Percentiles rank a stretch among this genome's conserved stretches.
Evolutionary conservation across 2,797 vertebrate genomes (phyloP).

Genomic region (Intellagama lesueurii): DNA sequence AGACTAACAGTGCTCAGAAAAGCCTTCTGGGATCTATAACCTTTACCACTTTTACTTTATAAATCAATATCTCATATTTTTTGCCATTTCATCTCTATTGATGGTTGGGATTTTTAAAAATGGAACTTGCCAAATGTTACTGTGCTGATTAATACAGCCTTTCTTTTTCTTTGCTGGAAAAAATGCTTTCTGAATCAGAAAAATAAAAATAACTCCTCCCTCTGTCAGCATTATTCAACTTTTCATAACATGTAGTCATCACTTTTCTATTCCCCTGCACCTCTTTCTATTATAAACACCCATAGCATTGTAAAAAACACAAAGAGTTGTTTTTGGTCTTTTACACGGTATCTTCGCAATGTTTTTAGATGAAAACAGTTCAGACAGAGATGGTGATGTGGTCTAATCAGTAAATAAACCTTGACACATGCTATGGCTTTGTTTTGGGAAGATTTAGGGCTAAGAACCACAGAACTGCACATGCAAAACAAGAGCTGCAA

Average conservation of each 20-base stretch:
- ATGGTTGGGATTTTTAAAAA: neutral
- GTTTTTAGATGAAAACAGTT: neutral
- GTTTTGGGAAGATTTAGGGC: neutral
- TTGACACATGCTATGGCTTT: neutral
- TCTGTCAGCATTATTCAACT: slow-evolving; percentile 15
- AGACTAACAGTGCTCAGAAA: neutral
- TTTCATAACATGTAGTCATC: neutral
- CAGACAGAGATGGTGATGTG: neutral
- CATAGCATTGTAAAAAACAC: neutral
- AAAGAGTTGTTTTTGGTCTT: neutral
- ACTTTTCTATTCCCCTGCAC: neutral
- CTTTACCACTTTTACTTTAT: neutral
- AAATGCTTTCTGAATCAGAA: slow-evolving; percentile 32
- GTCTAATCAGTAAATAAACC: neutral
- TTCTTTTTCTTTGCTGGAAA: slow-evolving; percentile 37
- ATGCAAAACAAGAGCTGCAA: neutral
- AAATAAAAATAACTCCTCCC: slow-evolving; percentile 9
- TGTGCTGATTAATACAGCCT: slow-evolving; percentile 36
- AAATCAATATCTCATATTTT: neutral
- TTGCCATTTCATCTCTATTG: slow-evolving; percentile 42
- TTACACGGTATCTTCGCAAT: neutral
- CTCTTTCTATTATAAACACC: neutral
- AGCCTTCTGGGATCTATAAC: neutral
- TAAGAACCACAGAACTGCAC: neutral
- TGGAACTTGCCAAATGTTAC: slow-evolving; percentile 1